These are phyloP conservation scores for Sphenodon punctatus DNA, from an alignment of 2,797 vertebrate species.

Conservation along the genomic window DNA sequence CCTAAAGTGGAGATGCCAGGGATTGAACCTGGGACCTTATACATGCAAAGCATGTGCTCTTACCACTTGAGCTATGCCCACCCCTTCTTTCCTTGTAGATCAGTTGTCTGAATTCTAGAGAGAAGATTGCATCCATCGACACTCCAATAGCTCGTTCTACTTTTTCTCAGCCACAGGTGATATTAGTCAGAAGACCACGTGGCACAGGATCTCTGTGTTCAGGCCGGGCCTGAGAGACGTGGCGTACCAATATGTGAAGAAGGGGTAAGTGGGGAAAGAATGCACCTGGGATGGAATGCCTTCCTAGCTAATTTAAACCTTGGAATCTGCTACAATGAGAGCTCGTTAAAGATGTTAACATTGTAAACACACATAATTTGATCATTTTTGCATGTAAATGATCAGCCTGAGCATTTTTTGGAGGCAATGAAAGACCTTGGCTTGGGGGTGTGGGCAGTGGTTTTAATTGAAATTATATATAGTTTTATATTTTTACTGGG, in stretches of 20 bases:
- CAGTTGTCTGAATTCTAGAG: not conserved
- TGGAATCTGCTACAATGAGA: not conserved
- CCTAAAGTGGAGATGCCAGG: too few relatives aligned
- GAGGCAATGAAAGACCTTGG: too few relatives aligned
- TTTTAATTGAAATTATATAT: too few relatives aligned
- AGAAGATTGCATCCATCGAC: not conserved
- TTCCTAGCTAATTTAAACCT: not conserved
- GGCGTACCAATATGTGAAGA: constrained; percentile 94
- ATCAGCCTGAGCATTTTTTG: too few relatives aligned
- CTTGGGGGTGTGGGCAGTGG: too few relatives aligned
- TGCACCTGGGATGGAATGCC: not conserved
- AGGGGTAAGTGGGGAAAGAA: constrained; percentile 82
- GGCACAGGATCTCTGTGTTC: constrained; percentile 96
- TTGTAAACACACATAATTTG: too few relatives aligned
- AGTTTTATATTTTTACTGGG: too few relatives aligned
- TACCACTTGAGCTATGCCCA: too few relatives aligned
- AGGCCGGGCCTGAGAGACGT: constrained; percentile 94
- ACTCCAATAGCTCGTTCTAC: not conserved
- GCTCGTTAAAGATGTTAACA: not conserved
- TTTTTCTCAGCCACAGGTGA: constrained; percentile 80
- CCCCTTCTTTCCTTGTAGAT: too few relatives aligned
- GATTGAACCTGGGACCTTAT: too few relatives aligned
- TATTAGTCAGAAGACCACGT: constrained; percentile 95
- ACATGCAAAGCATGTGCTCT: too few relatives aligned
- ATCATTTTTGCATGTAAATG: too few relatives aligned